Evolutionary conservation across 2,113 vertebrate species (phyloP).

Genomic region (Sturnira hondurensis): DNA sequence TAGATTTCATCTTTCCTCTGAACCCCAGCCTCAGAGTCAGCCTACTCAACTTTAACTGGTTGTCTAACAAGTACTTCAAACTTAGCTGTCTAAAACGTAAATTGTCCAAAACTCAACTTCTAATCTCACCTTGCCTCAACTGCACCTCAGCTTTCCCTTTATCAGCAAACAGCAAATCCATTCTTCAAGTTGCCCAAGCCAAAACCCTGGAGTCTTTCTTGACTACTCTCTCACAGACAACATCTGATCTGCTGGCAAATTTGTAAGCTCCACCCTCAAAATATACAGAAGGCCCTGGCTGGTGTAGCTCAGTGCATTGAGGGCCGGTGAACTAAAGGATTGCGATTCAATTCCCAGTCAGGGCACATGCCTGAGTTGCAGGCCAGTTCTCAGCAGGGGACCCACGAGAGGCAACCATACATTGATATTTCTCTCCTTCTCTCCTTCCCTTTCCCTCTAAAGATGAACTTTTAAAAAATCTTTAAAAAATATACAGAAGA

Average conservation of each 20-base stretch:
- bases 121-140: not conserved
- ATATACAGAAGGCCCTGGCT: not conserved
- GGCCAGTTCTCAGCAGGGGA: no score
- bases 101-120: not conserved
- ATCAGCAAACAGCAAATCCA: not conserved
- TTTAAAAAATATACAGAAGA: conserved; percentile 21
- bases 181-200: not conserved
- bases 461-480: no score
- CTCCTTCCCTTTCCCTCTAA: no score
- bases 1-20: not conserved
- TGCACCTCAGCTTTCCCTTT: not conserved
- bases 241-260: not conserved
- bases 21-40: not conserved
- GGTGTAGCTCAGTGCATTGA: no score
- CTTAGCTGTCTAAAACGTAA: not conserved
- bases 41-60: not conserved
- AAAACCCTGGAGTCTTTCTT: not conserved
- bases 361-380: no score
- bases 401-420: no score
- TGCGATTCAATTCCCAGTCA: no score
- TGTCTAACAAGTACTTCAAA: not conserved
- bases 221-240: not conserved
- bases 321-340: no score
- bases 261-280: not conserved
- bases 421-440: no score